Conservation (phyloP, 1,140 invertebrate species). For the Brachionus sp. region DNA sequence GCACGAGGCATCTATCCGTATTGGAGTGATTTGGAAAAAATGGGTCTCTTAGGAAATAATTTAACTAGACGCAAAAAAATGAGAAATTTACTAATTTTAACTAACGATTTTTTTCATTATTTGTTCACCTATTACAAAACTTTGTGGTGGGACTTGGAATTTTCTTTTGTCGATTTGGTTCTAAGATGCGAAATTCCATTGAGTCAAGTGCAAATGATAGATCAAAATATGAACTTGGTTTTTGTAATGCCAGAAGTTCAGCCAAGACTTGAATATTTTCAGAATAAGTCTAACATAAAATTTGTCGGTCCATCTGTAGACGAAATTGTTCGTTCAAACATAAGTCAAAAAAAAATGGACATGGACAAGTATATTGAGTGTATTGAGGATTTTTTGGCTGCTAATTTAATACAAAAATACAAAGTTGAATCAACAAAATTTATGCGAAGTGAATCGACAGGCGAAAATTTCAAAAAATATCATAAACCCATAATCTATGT, state of each 20-base stretch:
- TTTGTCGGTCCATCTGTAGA: constrained; percentile 39
- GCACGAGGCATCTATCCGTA: constrained; percentile 38
- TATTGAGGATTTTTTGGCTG: constrained; percentile 35
- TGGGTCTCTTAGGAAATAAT: constrained; percentile 22
- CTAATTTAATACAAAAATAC: neutral
- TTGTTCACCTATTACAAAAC: constrained; percentile 36
- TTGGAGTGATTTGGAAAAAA: constrained; percentile 43
- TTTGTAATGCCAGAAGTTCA: constrained; percentile 45
- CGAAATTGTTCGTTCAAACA: constrained; percentile 23
- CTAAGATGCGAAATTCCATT: constrained; percentile 24
- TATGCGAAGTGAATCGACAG: constrained; percentile 25
- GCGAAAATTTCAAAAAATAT: constrained; percentile 38
- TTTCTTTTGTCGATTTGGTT: constrained; percentile 10
- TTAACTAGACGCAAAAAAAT: neutral
- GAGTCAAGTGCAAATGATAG: constrained; percentile 32
- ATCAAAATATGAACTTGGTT: constrained; percentile 21
- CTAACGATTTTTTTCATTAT: constrained; percentile 33
- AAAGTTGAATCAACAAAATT: neutral
- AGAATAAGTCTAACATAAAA: neutral
- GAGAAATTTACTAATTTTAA: neutral
- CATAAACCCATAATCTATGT: constrained; percentile 38
- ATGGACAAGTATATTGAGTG: constrained; percentile 27
- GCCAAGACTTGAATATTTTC: constrained; percentile 14
- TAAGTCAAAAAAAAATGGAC: neutral
- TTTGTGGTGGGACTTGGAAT: constrained; percentile 43